Conservation (phyloP, 2,888 invertebrate genomes). For the Lochmaea crataegi region DNA sequence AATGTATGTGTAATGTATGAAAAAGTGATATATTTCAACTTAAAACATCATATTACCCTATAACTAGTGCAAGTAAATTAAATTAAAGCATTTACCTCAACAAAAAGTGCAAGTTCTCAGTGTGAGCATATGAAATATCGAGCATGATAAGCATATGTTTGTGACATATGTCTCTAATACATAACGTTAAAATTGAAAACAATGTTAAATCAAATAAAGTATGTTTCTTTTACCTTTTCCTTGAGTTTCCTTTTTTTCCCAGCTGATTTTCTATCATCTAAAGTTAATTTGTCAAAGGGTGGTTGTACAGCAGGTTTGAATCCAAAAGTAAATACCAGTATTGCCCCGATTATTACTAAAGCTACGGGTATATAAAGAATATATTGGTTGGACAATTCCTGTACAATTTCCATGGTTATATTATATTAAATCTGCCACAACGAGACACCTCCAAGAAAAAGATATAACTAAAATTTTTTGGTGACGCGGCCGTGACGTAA, state of each 20-base stretch:
- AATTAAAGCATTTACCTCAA: neutral
- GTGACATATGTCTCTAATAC: constrained; percentile 1
- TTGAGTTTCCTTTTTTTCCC: constrained; percentile 77
- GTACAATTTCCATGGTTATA: constrained; percentile 70
- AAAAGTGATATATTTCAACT: neutral
- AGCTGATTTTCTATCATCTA: constrained; percentile 76
- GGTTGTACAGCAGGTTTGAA: constrained; percentile 71
- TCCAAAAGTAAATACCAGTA: constrained; percentile 58
- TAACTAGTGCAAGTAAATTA: neutral
- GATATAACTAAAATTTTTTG: constrained; percentile 62
- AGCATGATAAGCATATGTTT: constrained; percentile 32
- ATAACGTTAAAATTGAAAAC: constrained; percentile 8
- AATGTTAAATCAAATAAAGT: neutral
- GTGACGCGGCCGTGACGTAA: constrained; percentile 79
- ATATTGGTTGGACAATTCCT: constrained; percentile 70
- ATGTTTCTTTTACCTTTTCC: constrained; percentile 71
- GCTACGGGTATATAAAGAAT: constrained; percentile 70
- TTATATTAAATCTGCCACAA: constrained; percentile 19
- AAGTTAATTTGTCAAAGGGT: constrained; percentile 78
- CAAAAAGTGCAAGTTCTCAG: neutral
- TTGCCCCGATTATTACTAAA: constrained; percentile 60
- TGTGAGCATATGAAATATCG: neutral
- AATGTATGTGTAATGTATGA: neutral
- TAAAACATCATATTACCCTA: neutral
- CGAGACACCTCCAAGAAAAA: constrained; percentile 18